Base-by-base conservation (phyloP, 2,797 vertebrate species). In the Thaleichthys pacificus region DNA sequence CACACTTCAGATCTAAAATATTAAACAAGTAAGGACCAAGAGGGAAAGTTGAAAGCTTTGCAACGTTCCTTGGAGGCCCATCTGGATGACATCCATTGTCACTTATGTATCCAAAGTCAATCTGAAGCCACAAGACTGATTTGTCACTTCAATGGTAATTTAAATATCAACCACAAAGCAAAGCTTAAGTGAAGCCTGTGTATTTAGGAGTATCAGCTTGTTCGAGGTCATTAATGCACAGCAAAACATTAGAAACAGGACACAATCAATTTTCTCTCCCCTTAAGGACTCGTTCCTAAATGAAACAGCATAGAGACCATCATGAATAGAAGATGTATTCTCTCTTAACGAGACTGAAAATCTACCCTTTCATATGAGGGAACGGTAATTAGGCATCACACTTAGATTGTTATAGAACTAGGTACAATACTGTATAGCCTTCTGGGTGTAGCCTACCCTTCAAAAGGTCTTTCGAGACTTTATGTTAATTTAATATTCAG, bases 1-100 rank as follows among this genome's bases (percentile, higher is more conserved):
- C 82, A 71, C 68, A 80, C 85, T 80, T 82, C 35, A 82, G 57
- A 69, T 77, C 22, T 74, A 88, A 79, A 88, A 88, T 85, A 88
- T 89, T 88, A 70, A 80, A 88, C 26, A 30, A 49, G 65, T 15
- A 35, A 69, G 38, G 56, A 68, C 67, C 12, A 19, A 21, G 66
- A 64, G 30, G 49, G 49, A 71, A 70, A 57, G 63, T 56, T 64
- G 26, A 51, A 79, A 79, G 66, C 54, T 68, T 73, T 66, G 32
- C 65, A 22, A 21, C 71, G 64, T 80, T 58, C 81, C 5, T 2
- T 12, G 70, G 71, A 61, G 57, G 56, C 26, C 22, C 35, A 28
- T 54, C 38, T 65, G 63, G 63, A 65, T 2, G 3, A n/a, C 38
- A 42, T 65, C 30, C 9, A 35, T 38, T 35, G 4, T 65, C 21